Evolutionary conservation across 2,113 vertebrate genomes (phyloP).

Genomic region (Nannospalax galili): DNA sequence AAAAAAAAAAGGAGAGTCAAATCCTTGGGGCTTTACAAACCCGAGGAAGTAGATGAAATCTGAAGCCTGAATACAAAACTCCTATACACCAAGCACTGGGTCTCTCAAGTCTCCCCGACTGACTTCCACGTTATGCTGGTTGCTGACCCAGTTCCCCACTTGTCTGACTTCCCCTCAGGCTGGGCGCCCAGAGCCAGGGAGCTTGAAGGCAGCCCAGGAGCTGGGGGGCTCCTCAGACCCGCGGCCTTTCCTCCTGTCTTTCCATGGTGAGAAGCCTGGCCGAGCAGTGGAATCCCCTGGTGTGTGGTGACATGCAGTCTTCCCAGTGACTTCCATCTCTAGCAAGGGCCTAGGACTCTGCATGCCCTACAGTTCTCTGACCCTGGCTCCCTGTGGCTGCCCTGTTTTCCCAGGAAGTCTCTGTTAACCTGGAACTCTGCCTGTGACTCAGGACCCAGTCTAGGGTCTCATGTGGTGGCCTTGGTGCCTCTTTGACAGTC

Average conservation of each 20-base stretch:
- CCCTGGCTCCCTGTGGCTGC: neutral
- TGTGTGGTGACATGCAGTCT: fast-evolving
- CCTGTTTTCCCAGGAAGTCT: no score
- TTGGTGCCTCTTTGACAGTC: no score
- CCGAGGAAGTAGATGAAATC: slow-evolving; percentile 44
- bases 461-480: fast-evolving
- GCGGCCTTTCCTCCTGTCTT: fast-evolving
- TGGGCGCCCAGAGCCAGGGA: fast-evolving
- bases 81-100: neutral
- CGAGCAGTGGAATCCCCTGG: fast-evolving
- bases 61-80: neutral
- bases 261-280: neutral
- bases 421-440: neutral
- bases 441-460: fast-evolving
- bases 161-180: neutral
- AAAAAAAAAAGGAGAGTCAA: neutral
- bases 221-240: neutral
- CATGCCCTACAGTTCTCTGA: fast-evolving
- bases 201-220: neutral
- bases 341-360: neutral
- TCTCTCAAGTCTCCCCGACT: neutral
- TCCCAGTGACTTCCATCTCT: fast-evolving
- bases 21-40: neutral
- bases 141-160: no score
- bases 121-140: fast-evolving